Evolutionary conservation across 1,140 invertebrate species (phyloP), one percentile per base, ranked within the genome.

Genomic region (Conus ventricosus): DNA sequence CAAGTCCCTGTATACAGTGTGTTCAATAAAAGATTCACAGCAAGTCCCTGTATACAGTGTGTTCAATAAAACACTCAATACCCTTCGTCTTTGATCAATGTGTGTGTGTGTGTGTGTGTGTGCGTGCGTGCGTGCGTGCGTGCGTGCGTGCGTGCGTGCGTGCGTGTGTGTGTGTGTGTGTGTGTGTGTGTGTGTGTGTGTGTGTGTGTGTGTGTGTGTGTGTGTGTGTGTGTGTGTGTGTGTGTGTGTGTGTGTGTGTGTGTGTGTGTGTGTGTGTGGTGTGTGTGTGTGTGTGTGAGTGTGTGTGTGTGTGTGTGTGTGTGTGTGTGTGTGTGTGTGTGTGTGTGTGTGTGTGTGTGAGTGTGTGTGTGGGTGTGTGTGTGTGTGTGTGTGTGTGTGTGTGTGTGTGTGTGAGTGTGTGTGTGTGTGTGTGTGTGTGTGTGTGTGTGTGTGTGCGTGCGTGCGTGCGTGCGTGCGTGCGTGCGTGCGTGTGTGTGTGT

Each of bases 301-400:
- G 27, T 80, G 78, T 25, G 81, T 53, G 81, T 53, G 80, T 51
- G 53, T 82, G 81, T 53, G 81, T 83, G n/a, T 83, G 81, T 51
- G 15, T 39, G 8, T 82, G 80, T 82, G n/a, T 82, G n/a, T 82
- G 80, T 82, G 25, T 82, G 80, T n/a, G n/a, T 81, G 17, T n/a
- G 39, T 81, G 20, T 81, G 15, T 8, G 39, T 51, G 39, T 81
- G 78, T 81, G 39, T 3, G 39, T 0, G 39, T 39, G 39, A 3
- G 39, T 17, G n/a, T 17, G 63, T 71, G 15, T 71, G 63, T 71
- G 23, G 23, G 63, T 67, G 63, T 67, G 23, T 67, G 11, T 13
- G 11, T 67, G 11, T 23, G 11, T 67, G 11, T 67, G 63, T 67
- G 11, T 67, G 63, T 67, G 11, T 23, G 11, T 13, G n/a, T n/a